phyloP scores from a whole-genome alignment of 1,140 invertebrate species.

The Pygmarrhopalites habei region DNA sequence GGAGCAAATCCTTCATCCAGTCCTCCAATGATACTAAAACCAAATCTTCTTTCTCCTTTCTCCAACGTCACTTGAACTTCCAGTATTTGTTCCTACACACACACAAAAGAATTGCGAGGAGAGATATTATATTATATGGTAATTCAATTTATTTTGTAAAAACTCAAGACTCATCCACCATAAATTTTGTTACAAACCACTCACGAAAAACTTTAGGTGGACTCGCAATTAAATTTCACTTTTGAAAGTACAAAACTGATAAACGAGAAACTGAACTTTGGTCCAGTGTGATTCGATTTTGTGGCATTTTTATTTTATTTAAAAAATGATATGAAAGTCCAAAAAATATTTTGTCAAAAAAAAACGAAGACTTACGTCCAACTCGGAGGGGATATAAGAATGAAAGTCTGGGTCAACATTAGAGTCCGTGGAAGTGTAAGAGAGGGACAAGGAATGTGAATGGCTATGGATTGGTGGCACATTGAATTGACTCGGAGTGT shows the following conservation, averaged over 20 bases:
- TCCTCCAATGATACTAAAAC: constrained; percentile 50
- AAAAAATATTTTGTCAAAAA: too few relatives aligned
- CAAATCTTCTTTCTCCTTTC: constrained; percentile 46
- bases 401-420: not conserved
- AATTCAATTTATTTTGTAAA: not conserved
- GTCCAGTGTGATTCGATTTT: too few relatives aligned
- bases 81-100: constrained; percentile 30
- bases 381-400: constrained; percentile 13
- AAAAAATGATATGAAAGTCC: too few relatives aligned
- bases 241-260: too few relatives aligned
- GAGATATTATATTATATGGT: not conserved
- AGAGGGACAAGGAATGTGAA: constrained; percentile 25
- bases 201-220: too few relatives aligned
- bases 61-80: constrained; percentile 39
- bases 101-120: not conserved
- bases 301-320: too few relatives aligned
- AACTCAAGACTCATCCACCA: not conserved
- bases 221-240: too few relatives aligned
- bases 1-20: constrained; percentile 48
- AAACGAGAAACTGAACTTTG: too few relatives aligned
- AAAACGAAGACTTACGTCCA: constrained; percentile 27
- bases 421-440: constrained; percentile 24
- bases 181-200: too few relatives aligned
- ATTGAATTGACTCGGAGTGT: not conserved
- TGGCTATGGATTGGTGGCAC: not conserved